Percentiles rank a stretch among this genome's conserved stretches.
phyloP scores from a whole-genome alignment of 2,113 vertebrate species.

The Macquaria australasica region DNA sequence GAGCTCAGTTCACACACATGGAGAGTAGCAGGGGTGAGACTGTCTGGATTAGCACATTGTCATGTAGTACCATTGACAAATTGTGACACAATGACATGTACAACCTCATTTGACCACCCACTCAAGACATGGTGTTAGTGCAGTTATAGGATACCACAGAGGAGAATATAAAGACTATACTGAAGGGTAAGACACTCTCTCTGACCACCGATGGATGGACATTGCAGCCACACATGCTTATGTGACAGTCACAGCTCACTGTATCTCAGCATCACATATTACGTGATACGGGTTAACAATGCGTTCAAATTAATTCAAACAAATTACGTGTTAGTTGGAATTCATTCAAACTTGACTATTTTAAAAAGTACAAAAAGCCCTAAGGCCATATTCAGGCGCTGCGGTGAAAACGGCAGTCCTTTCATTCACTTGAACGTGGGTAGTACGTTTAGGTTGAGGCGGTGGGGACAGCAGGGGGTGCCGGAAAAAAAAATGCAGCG shows the following conservation, averaged over 20 bases:
- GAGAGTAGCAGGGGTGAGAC: slow-evolving; percentile 15
- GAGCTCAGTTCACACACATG: slow-evolving; percentile 37
- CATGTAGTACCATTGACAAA: not conserved
- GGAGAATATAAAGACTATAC: not conserved
- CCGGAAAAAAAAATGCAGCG: no score
- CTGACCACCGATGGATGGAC: not conserved
- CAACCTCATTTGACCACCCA: not conserved
- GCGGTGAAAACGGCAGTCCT: no score
- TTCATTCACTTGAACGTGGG: no score
- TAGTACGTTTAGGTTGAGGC: no score
- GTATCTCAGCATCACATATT: not conserved
- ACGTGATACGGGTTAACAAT: no score
- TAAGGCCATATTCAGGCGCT: no score
- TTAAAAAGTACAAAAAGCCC: no score
- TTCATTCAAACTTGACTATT: no score
- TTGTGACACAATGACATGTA: not conserved
- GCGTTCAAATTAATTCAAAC: not conserved
- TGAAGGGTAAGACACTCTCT: not conserved
- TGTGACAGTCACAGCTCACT: no score
- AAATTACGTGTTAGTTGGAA: not conserved
- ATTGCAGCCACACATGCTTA: not conserved
- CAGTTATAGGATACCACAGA: slow-evolving; percentile 1
- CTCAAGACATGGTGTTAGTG: not conserved
- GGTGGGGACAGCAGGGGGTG: no score
- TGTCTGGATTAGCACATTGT: slow-evolving; percentile 12